Base-by-base conservation (phyloP, 1,140 invertebrate species). In the Drosophila hydei region DNA sequence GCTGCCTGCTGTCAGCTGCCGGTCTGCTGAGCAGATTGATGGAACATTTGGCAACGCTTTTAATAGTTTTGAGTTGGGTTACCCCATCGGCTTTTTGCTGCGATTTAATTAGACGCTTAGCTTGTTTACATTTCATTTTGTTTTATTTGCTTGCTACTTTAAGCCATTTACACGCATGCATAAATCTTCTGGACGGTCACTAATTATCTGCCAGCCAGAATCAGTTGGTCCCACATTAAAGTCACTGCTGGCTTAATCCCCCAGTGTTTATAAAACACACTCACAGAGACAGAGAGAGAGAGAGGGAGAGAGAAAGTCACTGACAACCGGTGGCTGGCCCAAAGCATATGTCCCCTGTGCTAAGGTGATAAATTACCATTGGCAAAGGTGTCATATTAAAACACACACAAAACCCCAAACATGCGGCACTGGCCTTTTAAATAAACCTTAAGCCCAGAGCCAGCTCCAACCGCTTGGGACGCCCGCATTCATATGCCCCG, bases 311-410 rank as follows among this genome's bases (percentile, higher is more conserved):
- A 33, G 30, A 33, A 12, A 19, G 36, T 27, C 23, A 50, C 27
- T 56, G 36, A 45, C 23, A 43, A 25, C 9, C 40, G 38, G 47
- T 14, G 16, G 62, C 30, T 25, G 45, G 33, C 68, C 16, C 42
- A 59, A 50, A 61, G 75, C 81, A 85, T 85, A 88, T 87, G 81
- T 85, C 77, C 77, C 77, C 83, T 67, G 77, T 76, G 77, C 74
- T 77, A 56, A 87, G 83, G 81, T 87, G 81, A 87, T 87, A 87
- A 87, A 87, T 87, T 87, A 87, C 81, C 83, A 87, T 87, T 75
- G 81, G 81, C 81, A 79, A 87, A 87, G 83, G 81, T 87, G 81
- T 87, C 81, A 87, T 87, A 87, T 87, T 87, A 87, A 88, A 77
- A 68, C 80, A 75, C 60, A 69, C 47, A 79, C 51, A 78, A 78